Evolutionary conservation across 2,113 vertebrate genomes (phyloP).

Genomic region (Syngnathus typhle): DNA sequence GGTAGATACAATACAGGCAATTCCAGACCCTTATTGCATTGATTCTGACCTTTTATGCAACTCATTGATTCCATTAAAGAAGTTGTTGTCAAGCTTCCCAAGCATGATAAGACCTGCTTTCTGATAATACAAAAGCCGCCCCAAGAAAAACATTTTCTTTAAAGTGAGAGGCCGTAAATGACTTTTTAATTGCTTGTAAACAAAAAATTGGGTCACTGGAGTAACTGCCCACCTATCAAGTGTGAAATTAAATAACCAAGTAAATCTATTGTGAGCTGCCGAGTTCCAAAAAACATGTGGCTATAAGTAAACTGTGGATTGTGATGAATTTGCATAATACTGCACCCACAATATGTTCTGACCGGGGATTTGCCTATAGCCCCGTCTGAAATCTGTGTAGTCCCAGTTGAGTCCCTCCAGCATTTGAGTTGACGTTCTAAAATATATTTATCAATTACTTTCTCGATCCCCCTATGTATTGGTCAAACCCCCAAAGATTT

Average conservation of each 20-base stretch:
- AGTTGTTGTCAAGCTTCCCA: background rate
- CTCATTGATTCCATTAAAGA: conserved; percentile 1
- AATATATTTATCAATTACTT: too few species aligned
- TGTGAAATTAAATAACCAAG: background rate
- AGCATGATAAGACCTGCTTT: background rate
- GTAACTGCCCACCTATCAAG: background rate
- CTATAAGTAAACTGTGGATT: background rate
- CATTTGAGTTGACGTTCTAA: too few species aligned
- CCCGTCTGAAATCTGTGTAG: too few species aligned
- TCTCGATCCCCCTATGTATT: too few species aligned
- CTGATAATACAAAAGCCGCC: background rate
- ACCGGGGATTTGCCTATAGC: background rate
- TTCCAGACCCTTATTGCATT: background rate
- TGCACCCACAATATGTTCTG: too few species aligned
- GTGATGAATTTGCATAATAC: too few species aligned
- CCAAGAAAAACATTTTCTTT: background rate
- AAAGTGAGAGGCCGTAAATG: background rate
- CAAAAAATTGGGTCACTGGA: background rate
- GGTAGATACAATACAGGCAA: background rate
- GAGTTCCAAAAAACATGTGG: background rate
- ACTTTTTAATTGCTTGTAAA: background rate
- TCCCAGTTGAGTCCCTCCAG: too few species aligned
- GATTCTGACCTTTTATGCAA: conserved; percentile 3
- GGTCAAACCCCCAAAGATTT: background rate
- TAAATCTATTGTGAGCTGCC: background rate